phyloP scores from a whole-genome alignment of 2,113 vertebrate species.

The Gymnobelideus leadbeateri region DNA sequence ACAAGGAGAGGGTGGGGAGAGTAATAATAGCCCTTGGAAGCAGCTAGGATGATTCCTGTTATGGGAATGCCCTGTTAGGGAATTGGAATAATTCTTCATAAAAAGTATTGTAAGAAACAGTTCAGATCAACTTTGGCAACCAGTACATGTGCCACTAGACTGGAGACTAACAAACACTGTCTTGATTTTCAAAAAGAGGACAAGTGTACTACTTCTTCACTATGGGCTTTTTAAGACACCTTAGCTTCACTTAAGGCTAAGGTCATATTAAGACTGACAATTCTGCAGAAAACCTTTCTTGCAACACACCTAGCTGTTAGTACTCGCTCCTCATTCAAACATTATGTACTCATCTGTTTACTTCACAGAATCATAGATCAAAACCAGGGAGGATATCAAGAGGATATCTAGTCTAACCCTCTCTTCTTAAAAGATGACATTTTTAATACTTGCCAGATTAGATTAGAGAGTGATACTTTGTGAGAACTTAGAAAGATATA shows the following conservation, averaged over 20 bases:
- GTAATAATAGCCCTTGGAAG: too few species aligned
- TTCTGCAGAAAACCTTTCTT: background rate
- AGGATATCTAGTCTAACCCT: background rate
- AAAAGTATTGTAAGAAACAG: background rate
- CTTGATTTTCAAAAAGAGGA: background rate
- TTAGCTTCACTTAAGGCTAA: background rate
- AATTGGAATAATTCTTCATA: too few species aligned
- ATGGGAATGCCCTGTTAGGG: too few species aligned
- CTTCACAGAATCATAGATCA: background rate
- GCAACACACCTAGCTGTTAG: background rate
- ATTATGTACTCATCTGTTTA: background rate
- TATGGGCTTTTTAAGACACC: background rate
- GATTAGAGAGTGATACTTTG: background rate
- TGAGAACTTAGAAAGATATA: background rate
- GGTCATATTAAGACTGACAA: background rate
- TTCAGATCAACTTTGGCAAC: background rate
- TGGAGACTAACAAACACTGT: background rate
- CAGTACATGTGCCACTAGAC: background rate
- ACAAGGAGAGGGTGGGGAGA: too few species aligned
- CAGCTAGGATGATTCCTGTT: too few species aligned
- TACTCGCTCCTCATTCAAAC: background rate
- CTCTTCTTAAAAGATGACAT: background rate
- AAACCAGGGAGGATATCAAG: background rate
- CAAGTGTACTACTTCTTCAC: background rate
- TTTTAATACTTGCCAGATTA: background rate